Evolutionary conservation across 2,113 vertebrate species (phyloP).

Genomic region (Tachycineta bicolor): DNA sequence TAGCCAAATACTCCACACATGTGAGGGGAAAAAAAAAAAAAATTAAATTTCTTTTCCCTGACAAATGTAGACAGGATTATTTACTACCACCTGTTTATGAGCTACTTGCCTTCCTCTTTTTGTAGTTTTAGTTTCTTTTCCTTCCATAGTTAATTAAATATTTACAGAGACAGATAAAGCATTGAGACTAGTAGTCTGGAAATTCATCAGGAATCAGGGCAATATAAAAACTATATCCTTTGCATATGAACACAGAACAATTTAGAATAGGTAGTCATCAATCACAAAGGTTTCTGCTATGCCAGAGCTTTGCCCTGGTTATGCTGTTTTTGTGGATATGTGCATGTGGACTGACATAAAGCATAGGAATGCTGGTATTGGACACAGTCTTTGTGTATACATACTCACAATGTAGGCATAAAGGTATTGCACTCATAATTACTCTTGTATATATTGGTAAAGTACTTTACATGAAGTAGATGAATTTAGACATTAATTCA

Average conservation of each 20-base stretch:
- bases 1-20: background rate
- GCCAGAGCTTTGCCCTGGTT: background rate
- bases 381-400: background rate
- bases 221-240: background rate
- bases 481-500: background rate
- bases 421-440: background rate
- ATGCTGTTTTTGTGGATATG: background rate
- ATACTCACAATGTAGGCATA: background rate
- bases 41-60: background rate
- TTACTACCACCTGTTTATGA: background rate
- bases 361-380: background rate
- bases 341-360: fast-evolving
- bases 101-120: background rate
- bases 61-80: background rate
- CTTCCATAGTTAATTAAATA: background rate
- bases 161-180: background rate
- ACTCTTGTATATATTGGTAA: background rate
- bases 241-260: background rate
- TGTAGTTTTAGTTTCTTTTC: background rate
- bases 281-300: background rate
- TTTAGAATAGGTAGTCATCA: background rate
- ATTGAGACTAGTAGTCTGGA: background rate
- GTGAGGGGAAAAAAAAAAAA: background rate
- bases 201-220: background rate
- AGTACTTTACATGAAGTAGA: background rate